phyloP scores from a whole-genome alignment of 2,113 vertebrate species.

The Pagrus major region DNA sequence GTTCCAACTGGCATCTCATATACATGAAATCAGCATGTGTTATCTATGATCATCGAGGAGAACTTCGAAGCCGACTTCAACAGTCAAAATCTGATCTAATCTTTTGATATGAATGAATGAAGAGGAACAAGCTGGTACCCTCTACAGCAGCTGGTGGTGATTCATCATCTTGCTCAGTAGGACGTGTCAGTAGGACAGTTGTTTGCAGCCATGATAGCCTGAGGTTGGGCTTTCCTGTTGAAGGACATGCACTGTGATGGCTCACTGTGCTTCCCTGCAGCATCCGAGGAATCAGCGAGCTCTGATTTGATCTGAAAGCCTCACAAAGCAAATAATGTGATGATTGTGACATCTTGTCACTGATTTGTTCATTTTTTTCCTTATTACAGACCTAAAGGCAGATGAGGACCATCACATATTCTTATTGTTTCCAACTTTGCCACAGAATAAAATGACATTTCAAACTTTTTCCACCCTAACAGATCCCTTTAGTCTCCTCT shows the following conservation, averaged over 20 bases:
- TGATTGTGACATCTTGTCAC: conserved; percentile 14
- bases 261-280: not conserved
- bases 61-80: too few relatives aligned
- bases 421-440: not conserved
- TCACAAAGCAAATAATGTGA: not conserved
- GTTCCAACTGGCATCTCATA: not conserved
- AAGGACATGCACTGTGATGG: conserved; percentile 10
- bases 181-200: conserved; percentile 1
- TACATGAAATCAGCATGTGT: not conserved
- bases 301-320: conserved; percentile 11
- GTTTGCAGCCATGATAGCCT: not conserved
- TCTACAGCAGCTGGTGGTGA: not conserved
- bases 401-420: not conserved
- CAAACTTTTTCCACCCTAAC: conserved; percentile 16
- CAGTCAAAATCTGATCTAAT: not conserved
- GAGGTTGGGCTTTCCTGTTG: not conserved
- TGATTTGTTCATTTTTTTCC: not conserved
- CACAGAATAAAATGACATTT: not conserved
- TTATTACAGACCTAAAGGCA: not conserved
- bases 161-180: not conserved
- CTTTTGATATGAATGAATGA: not conserved
- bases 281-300: not conserved
- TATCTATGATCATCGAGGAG: not conserved
- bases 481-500: not conserved
- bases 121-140: not conserved